These are phyloP conservation scores for Clarias laeviceps DNA, from an alignment of 2,797 vertebrate species.

Conservation along the genomic window DNA sequence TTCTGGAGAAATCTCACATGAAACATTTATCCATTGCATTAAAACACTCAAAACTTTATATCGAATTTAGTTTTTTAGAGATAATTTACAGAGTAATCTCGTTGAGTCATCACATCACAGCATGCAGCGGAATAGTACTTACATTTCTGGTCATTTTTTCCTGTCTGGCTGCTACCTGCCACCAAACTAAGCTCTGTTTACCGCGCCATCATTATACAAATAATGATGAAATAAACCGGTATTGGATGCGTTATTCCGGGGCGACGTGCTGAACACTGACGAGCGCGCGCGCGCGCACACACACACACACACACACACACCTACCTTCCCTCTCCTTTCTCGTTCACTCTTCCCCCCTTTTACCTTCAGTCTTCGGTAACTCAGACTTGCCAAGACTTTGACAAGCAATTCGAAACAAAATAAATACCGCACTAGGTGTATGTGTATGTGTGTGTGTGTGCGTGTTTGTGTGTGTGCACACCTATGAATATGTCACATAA, in stretches of 20 bases:
- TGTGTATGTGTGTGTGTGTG: no score
- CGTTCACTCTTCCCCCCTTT: constrained; percentile 27
- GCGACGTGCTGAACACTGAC: constrained; percentile 43
- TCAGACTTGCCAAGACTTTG: constrained; percentile 12
- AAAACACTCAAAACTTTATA: not conserved
- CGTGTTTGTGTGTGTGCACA: not conserved
- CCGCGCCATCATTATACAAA: constrained; percentile 16
- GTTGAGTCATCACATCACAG: not conserved
- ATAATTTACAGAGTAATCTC: not conserved
- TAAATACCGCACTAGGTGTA: not conserved
- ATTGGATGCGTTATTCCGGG: not conserved
- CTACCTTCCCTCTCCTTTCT: constrained; percentile 49
- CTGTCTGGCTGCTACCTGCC: constrained; percentile 23
- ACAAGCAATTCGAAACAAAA: not conserved
- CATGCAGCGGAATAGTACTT: constrained; percentile 40
- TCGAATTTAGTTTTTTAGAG: not conserved
- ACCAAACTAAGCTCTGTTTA: not conserved
- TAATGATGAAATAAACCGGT: not conserved
- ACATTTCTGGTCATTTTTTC: constrained; percentile 6
- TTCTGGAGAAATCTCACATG: not conserved
- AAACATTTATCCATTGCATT: not conserved
- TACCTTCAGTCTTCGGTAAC: not conserved
- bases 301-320: constrained; percentile 52
- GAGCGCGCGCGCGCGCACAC: constrained; percentile 49
- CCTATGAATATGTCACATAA: not conserved